phyloP scores from a whole-genome alignment of 2,888 invertebrate genomes.

The Platycheirus albimanus region DNA sequence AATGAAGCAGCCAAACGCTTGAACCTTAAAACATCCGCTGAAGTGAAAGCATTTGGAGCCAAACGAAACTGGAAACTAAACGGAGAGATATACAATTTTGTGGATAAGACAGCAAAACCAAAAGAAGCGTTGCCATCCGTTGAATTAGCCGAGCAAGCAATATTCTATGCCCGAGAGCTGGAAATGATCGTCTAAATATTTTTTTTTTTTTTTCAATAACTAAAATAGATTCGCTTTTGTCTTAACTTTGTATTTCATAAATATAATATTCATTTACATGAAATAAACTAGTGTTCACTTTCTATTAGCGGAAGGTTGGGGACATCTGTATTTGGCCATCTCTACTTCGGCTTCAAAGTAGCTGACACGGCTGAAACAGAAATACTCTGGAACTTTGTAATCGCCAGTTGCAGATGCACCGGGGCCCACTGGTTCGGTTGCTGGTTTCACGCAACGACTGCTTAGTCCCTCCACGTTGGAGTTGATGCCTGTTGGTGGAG shows the following conservation, averaged over 20 bases:
- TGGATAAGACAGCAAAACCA: constrained; percentile 88
- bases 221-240: constrained; percentile 49
- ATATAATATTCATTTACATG: constrained; percentile 62
- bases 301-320: constrained; percentile 87
- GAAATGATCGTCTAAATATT: constrained; percentile 97
- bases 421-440: constrained; percentile 81
- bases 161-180: constrained; percentile 98
- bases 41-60: constrained; percentile 90
- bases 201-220: constrained; percentile 10
- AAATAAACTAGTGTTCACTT: constrained; percentile 76
- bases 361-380: constrained; percentile 89
- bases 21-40: constrained; percentile 90
- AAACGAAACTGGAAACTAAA: constrained; percentile 94
- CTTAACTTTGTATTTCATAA: constrained; percentile 66
- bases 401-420: constrained; percentile 83
- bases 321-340: constrained; percentile 90
- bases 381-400: constrained; percentile 95
- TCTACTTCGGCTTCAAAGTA: constrained; percentile 94
- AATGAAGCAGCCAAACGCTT: constrained; percentile 95
- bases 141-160: constrained; percentile 95
- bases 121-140: constrained; percentile 93
- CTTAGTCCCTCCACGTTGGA: constrained; percentile 87
- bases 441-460: constrained; percentile 84
- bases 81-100: constrained; percentile 91
- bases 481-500: constrained; percentile 75